phyloP scores from a whole-genome alignment of 2,797 vertebrate genomes.

The Microhierax caerulescens region DNA sequence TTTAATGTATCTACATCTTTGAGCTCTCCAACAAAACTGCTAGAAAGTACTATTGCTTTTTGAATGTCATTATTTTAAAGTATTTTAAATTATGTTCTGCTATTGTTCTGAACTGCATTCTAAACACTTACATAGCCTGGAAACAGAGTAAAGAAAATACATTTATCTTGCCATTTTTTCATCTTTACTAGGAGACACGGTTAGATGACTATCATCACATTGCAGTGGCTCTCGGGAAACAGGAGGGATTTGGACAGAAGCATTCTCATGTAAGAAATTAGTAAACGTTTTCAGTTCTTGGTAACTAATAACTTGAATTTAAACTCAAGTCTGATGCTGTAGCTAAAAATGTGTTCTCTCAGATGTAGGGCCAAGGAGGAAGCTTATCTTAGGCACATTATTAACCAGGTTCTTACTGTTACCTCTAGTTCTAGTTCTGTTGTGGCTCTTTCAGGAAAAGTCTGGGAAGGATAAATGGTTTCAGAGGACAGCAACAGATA shows the following conservation, averaged over 20 bases:
- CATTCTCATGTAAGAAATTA: conserved; percentile 67
- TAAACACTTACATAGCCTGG: not conserved
- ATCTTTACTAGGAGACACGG: conserved; percentile 83
- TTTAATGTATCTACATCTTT: not conserved
- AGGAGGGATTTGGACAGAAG: conserved; percentile 35
- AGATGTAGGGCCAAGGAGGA: not conserved
- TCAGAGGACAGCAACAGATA: not conserved
- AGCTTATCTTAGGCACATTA: not conserved
- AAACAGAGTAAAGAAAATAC: not conserved
- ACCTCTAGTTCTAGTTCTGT: not conserved
- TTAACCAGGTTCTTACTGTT: not conserved
- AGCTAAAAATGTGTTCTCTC: not conserved
- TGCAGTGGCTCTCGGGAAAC: conserved; percentile 87
- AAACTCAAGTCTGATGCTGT: not conserved
- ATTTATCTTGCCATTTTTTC: not conserved
- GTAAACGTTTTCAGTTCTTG: not conserved
- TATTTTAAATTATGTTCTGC: not conserved
- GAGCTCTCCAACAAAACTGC: not conserved
- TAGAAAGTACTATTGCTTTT: not conserved
- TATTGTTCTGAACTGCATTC: not conserved
- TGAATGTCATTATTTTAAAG: not conserved
- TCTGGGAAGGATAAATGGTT: not conserved
- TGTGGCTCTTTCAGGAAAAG: not conserved
- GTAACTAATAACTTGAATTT: not conserved
- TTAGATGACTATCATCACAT: conserved; percentile 89